Evolutionary conservation across 2,113 vertebrate species (phyloP), one percentile per base, ranked within the genome.

Genomic region (Chroicocephalus ridibundus): DNA sequence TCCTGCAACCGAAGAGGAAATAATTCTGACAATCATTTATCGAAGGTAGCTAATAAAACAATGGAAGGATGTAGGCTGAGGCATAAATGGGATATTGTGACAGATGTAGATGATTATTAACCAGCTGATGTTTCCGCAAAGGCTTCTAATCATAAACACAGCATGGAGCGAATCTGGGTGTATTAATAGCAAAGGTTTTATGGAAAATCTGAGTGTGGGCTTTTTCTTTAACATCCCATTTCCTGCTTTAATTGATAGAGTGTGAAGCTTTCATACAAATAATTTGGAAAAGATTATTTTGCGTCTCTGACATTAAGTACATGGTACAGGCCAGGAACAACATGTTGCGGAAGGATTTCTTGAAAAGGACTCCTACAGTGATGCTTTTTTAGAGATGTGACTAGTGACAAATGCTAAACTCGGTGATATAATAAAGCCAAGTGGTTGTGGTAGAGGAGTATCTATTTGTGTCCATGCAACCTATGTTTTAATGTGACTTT

Each of bases 61-160:
- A 96, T 96, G 84, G 78, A 66, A 94, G 92, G 94, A 93, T 94
- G 81, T 93, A 84, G 79, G 47, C 74, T 96, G 95, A 69, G 57
- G 60, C 82, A 79, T 96, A 93, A 96, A 95, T 95, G 91, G 86
- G 88, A 49, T 94, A 81, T 88, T 91, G 82, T 97, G 95, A 82
- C 96, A 95, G 90, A 96, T 96, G 91, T 81, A 57, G 83, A 95
- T 94, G 91, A 93, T 97, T 97, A 97, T 96, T 96, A 97, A 89
- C 80, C 71, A 90, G 84, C 70, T 88, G 88, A 93, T 94, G 93
- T 92, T 95, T 97, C 95, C 71, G 61, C 92, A 92, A 88, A 55
- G 61, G 40, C 86, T 96, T 89, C 61, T 75, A 93, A 91, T 87
- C 74, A 84, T 86, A 82, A 93, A 69, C 86, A 88, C 76, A 94